Base-by-base conservation (phyloP, 1,140 invertebrate species). In the Oscheius sp. region DNA sequence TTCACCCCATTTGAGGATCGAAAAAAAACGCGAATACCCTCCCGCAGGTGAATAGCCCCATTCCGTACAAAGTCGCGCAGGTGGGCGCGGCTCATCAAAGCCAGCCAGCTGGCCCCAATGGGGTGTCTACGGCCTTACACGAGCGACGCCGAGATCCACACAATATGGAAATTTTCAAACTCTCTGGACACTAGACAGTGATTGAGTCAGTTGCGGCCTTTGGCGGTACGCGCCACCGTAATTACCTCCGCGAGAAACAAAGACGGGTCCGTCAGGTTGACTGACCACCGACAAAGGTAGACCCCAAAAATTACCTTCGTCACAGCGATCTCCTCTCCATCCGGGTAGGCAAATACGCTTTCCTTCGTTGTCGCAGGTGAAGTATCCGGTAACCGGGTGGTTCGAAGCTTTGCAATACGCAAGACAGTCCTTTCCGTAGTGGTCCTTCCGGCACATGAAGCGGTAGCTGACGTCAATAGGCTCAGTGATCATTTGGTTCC, bases 101-200 rank as follows among this genome's bases (percentile, higher is more conserved):
- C 49, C n/a, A 23, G 49, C 49, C 49, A 55, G 49, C 49, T 55
- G 49, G 49, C 49, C 49, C 49, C 49, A 55, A 55, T 55, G 49
- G 49, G 49, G 49, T 55, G 49, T 55, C 49, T 7, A 55, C 49
- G 49, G 28, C 49, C 49, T 20, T 55, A n/a, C 28, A 55, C 15
- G 28, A 26, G 49, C 49, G 28, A 26, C 28, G 15, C 49, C 49
- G 49, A n/a, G n/a, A 55, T 55, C 28, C 49, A 26, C 15, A 55
- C 49, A 55, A 55, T 55, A 55, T 55, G 49, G 15, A 20, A 26
- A 23, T 55, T 55, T 55, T 23, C 38, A 10, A 20, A 7, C 23
- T 23, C 49, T 4, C 49, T 7, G 28, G 49, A 26, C 7, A 55
- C 15, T 20, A 55, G 28, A 55, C 49, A 4, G 49, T 55, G 49